Evolutionary conservation across 1,140 invertebrate genomes (phyloP), one percentile per base, ranked within the genome.

Genomic region (Drosophila willistoni): DNA sequence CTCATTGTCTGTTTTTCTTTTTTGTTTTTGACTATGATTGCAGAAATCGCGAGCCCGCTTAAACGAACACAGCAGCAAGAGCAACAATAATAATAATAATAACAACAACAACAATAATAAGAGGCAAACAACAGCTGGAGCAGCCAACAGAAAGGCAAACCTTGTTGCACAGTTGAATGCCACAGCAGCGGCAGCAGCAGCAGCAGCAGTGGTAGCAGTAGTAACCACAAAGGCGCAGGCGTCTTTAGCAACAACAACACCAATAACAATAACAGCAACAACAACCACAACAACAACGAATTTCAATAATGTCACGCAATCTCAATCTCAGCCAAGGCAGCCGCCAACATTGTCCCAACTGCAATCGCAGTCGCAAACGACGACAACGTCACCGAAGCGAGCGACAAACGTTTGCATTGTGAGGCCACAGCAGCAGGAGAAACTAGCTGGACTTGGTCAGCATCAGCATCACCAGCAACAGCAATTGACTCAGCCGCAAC

Each of bases 261-360:
- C 34, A 14, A 9, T 51, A 77, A 54, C 73, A 67, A 55, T 42
- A 69, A 29, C 41, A 29, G 9, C 2, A 14, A 7, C 33, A 33
- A 3, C 33, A 34, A 14, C 57, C 65, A 62, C 72, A 78, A 56
- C 54, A 74, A 67, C 87, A 78, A 87, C 83, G 79, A 90, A 90
- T 87, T 89, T 83, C 57, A 82, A 90, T 76, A 78, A 90, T 90
- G 85, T 86, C 79, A 86, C 86, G 83, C 84, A 91, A 90, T 85
- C 79, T 77, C 89, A 82, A 70, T 59, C 56, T 59, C 56, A 59
- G 56, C 56, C 56, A 17, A 81, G 76, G 72, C 84, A 73, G 74
- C 74, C 70, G 47, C 68, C 71, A 51, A 54, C 55, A 51, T 63
- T 65, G 59, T 56, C 77, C 68, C 72, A 77, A 68, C 39, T 77